phyloP scores from a whole-genome alignment of 2,797 vertebrate species.

The Numenius phaeopus region DNA sequence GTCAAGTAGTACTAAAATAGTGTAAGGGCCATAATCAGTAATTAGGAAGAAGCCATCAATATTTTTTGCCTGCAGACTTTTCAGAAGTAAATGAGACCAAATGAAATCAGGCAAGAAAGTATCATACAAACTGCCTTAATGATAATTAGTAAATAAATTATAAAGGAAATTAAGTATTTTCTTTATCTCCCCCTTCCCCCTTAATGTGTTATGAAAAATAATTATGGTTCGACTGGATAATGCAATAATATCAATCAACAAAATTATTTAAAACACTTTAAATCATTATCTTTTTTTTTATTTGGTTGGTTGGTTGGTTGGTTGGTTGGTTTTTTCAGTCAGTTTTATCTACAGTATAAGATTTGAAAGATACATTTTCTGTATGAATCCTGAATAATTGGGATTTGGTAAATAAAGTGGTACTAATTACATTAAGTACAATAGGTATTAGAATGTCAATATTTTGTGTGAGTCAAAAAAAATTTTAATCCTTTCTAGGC shows the following conservation, averaged over 20 bases:
- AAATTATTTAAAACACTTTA: neutral
- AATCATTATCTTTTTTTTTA: neutral
- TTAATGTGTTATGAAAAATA: neutral
- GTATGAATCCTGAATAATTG: neutral
- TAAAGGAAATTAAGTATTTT: neutral
- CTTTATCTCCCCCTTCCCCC: neutral
- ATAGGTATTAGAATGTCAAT: neutral
- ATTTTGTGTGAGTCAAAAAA: neutral
- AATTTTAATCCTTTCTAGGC: neutral
- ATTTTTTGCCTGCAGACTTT: neutral
- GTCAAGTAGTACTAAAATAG: neutral
- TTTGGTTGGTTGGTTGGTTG: rapidly evolving
- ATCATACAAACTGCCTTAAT: neutral
- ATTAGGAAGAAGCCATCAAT: neutral
- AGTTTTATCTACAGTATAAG: neutral
- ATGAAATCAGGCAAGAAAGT: neutral
- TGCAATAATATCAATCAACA: neutral
- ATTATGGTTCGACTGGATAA: neutral
- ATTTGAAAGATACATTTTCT: neutral
- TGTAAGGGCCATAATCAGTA: neutral
- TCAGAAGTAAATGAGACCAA: neutral
- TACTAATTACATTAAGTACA: neutral
- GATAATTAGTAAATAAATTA: neutral
- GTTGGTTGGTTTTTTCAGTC: neutral
- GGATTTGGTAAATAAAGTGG: neutral